These are phyloP conservation scores for Turritopsis dohrnii DNA, from an alignment of 30 jellyfish, hydroid and myxozoan species.

Conservation along the genomic window DNA sequence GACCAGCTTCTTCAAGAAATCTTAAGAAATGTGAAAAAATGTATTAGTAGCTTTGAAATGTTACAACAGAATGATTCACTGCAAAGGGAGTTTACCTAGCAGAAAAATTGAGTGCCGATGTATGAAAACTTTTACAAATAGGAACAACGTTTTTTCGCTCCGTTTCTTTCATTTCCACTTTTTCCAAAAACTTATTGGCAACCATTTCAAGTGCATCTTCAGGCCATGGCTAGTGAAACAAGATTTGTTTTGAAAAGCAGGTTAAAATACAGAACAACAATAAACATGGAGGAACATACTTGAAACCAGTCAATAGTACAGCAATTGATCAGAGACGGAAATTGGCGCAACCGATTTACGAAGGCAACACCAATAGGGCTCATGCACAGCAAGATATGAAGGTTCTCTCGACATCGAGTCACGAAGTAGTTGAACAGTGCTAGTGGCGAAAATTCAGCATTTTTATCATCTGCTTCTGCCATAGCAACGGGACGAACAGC, in stretches of 20 bases:
- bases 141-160: slow-evolving; percentile 82
- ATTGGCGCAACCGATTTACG: slow-evolving; percentile 81
- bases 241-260: neutral
- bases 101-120: slow-evolving; percentile 57
- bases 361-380: slow-evolving; percentile 96
- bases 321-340: slow-evolving; percentile 92
- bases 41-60: too few species aligned
- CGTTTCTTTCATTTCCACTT: slow-evolving; percentile 64
- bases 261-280: neutral
- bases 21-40: slow-evolving; percentile 14
- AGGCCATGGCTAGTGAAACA: slow-evolving; percentile 85
- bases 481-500: slow-evolving; percentile 66
- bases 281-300: slow-evolving; percentile 24
- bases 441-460: slow-evolving; percentile 86
- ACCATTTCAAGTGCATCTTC: slow-evolving; percentile 98
- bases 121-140: slow-evolving; percentile 75
- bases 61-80: too few species aligned
- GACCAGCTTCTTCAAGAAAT: slow-evolving; percentile 83
- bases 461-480: slow-evolving; percentile 84
- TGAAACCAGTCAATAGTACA: slow-evolving; percentile 98
- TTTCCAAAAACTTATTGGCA: slow-evolving; percentile 86
- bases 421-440: slow-evolving; percentile 84
- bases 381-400: slow-evolving; percentile 90
- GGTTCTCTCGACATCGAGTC: slow-evolving; percentile 82
- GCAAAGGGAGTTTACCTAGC: neutral